phyloP scores from a whole-genome alignment of 64 coral and sea anemone genomes.

The Montipora sp. region DNA sequence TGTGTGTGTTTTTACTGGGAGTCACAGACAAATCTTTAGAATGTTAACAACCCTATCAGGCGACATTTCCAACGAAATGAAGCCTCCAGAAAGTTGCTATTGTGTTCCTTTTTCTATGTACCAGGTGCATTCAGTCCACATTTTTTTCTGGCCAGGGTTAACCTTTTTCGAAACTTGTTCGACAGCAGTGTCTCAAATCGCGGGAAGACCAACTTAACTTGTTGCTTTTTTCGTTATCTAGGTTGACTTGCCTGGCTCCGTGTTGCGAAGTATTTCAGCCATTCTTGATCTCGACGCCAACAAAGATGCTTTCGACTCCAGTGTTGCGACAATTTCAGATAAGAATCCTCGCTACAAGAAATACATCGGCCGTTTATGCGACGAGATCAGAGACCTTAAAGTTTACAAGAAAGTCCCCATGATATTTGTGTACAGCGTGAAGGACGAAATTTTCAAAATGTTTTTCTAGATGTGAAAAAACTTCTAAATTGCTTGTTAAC shows the following conservation, averaged over 20 bases:
- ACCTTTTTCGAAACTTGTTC: too few relatives aligned
- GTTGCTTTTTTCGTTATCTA: constrained; percentile 25
- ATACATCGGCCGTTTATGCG: constrained; percentile 71
- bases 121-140: too few relatives aligned
- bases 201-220: background rate
- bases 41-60: too few relatives aligned
- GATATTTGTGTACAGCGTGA: constrained; percentile 84
- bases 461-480: constrained; percentile 57
- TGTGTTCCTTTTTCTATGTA: too few relatives aligned
- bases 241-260: constrained; percentile 88
- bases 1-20: too few relatives aligned
- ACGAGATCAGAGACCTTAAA: constrained; percentile 83
- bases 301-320: constrained; percentile 68
- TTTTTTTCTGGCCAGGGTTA: too few relatives aligned
- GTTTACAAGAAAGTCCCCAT: constrained; percentile 75
- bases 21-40: too few relatives aligned
- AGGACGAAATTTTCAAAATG: constrained; percentile 88
- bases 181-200: too few relatives aligned
- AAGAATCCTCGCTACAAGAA: constrained; percentile 68
- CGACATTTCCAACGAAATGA: too few relatives aligned
- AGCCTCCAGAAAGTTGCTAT: too few relatives aligned
- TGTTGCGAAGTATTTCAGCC: constrained; percentile 70
- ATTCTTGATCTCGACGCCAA: constrained; percentile 68
- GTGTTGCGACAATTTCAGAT: constrained; percentile 70
- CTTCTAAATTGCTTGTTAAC: background rate